Percentiles rank a stretch among this genome's conserved stretches.
Conservation (phyloP, 2,888 invertebrate genomes). For the Vannuccia rotundouncinata region DNA sequence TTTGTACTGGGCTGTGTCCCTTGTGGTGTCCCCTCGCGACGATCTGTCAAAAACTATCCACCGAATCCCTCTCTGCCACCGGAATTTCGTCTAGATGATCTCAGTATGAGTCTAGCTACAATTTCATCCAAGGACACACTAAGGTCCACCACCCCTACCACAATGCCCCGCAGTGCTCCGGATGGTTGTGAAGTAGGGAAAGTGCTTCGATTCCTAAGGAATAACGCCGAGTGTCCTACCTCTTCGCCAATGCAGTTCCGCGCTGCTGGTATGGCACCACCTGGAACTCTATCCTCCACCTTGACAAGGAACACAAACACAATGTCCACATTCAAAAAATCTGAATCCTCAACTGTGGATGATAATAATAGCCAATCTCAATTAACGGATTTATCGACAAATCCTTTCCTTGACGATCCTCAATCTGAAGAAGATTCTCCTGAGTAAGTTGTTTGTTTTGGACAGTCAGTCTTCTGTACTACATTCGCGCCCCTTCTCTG, state of each 20-base stretch:
- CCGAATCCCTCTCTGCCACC: neutral
- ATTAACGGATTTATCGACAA: neutral
- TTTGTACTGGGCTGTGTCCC: neutral
- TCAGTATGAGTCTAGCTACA: neutral
- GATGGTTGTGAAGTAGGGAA: neutral
- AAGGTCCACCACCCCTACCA: neutral
- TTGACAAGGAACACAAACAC: neutral
- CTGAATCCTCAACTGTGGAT: neutral
- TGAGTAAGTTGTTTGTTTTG: neutral
- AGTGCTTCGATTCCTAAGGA: neutral
- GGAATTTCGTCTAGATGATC: neutral
- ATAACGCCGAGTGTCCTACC: slow-evolving; percentile 12
- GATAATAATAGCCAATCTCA: neutral
- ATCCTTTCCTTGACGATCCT: neutral
- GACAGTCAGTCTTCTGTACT: too few relatives aligned
- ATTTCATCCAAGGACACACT: neutral
- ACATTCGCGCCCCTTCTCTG: too few relatives aligned
- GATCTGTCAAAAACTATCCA: neutral
- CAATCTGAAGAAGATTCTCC: neutral
- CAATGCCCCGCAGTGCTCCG: neutral
- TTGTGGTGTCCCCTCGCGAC: neutral
- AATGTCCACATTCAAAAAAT: neutral
- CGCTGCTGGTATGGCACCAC: neutral
- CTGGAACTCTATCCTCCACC: neutral
- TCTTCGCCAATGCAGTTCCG: neutral